Conservation (phyloP, 2,888 invertebrate species). For the Drosophila meridionalis region DNA sequence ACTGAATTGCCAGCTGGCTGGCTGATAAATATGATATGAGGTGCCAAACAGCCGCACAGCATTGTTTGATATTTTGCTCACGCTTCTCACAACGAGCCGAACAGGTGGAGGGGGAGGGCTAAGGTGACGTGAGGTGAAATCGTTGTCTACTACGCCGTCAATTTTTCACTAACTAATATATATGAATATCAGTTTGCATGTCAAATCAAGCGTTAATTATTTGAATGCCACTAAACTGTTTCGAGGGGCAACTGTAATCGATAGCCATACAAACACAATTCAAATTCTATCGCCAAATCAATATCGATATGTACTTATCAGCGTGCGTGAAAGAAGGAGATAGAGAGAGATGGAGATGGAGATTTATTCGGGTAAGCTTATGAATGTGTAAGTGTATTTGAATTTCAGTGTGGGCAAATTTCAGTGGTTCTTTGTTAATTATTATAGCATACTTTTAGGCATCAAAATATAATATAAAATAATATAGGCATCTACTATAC, state of each 20-base stretch:
- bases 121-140: conserved; percentile 56
- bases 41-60: conserved; percentile 42
- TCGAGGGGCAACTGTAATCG: conserved; percentile 9
- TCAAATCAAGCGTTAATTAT: conserved; percentile 42
- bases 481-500: too few species aligned
- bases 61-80: conserved; percentile 66
- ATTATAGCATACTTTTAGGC: conserved; percentile 32
- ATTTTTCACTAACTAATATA: conserved; percentile 34
- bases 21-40: conserved; percentile 72
- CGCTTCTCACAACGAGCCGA: conserved; percentile 31
- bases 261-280: conserved; percentile 23
- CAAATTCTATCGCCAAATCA: background rate
- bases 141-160: conserved; percentile 38
- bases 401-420: background rate
- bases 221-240: conserved; percentile 27
- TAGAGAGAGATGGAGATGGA: background rate
- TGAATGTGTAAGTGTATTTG: conserved; percentile 2
- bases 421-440: background rate
- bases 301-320: conserved; percentile 7
- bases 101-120: conserved; percentile 9
- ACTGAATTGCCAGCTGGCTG: conserved; percentile 62
- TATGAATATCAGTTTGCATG: conserved; percentile 24
- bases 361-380: background rate
- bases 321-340: background rate
- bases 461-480: too few species aligned